A percentile compares a stretch with the other conserved stretches of the same genome.
Conservation (phyloP, 2,797 vertebrate species). For the Uromys caudimaculatus region DNA sequence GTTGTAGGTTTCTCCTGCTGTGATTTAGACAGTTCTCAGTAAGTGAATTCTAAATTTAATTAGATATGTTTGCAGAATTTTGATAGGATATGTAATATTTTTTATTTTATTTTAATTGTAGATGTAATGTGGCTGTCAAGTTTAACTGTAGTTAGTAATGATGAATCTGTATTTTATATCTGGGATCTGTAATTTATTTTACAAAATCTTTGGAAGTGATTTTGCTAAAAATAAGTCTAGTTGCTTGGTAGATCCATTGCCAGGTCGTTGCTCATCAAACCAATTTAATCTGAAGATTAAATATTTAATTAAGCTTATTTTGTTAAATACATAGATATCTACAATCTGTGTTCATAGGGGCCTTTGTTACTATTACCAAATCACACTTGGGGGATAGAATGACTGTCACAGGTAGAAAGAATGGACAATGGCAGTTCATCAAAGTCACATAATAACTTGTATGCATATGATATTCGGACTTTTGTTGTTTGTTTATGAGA, state of each 20-base stretch:
- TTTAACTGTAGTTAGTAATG: not conserved
- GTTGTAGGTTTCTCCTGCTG: not conserved
- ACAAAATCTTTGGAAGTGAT: not conserved
- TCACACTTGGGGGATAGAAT: not conserved
- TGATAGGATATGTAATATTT: not conserved
- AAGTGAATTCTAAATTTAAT: not conserved
- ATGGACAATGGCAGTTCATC: not conserved
- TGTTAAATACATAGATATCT: not conserved
- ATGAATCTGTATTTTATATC: not conserved
- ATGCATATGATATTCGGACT: not conserved
- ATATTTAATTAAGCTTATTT: not conserved
- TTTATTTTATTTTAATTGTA: not conserved
- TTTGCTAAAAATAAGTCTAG: not conserved
- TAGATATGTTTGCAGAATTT: not conserved
- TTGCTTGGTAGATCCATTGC: not conserved
- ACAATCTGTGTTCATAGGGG: fast-evolving
- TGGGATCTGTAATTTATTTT: not conserved
- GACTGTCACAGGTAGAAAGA: not conserved
- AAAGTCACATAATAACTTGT: not conserved
- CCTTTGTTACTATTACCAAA: not conserved
- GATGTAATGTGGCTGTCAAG: not conserved
- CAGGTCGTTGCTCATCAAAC: not conserved
- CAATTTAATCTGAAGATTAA: not conserved
- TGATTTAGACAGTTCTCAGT: not conserved
- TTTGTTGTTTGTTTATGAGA: not conserved